These are phyloP conservation scores for Aplysina aerophoba DNA, from an alignment of 37 sponge, comb jelly and placozoan species.

Conservation along the genomic window DNA sequence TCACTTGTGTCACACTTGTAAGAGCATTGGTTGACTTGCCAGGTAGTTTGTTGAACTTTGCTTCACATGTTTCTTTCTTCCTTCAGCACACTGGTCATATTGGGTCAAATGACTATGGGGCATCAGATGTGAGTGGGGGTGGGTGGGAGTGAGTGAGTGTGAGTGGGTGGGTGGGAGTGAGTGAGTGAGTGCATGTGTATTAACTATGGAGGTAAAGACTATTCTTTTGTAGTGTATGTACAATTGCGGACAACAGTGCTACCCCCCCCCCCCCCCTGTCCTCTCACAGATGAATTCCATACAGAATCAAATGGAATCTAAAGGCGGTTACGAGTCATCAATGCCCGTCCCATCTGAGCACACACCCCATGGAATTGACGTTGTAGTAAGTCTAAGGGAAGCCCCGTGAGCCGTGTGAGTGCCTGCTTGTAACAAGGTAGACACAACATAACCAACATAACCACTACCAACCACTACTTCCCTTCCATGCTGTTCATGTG, in stretches of 20 bases:
- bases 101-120: constrained; percentile 81
- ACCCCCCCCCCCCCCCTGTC: background rate
- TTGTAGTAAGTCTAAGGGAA: constrained; percentile 12
- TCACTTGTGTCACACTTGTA: too few relatives aligned
- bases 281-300: background rate
- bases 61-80: background rate
- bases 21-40: too few relatives aligned
- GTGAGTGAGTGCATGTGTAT: too few relatives aligned
- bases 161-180: too few relatives aligned
- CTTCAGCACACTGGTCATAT: constrained; percentile 86
- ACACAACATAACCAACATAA: too few relatives aligned
- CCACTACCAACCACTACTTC: too few relatives aligned
- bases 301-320: constrained; percentile 70
- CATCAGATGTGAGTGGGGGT: constrained; percentile 72
- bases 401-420: too few relatives aligned
- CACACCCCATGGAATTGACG: constrained; percentile 53
- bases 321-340: constrained; percentile 70
- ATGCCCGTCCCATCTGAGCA: constrained; percentile 34
- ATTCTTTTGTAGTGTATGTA: background rate
- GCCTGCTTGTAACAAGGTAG: too few relatives aligned
- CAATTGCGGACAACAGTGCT: background rate
- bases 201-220: too few relatives aligned
- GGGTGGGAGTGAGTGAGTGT: too few relatives aligned
- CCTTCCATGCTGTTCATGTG: too few relatives aligned
- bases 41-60: too few relatives aligned